Evolutionary conservation across 2,888 invertebrate genomes (phyloP), one percentile per base, ranked within the genome.

Genomic region (Rhodophaea formosa): DNA sequence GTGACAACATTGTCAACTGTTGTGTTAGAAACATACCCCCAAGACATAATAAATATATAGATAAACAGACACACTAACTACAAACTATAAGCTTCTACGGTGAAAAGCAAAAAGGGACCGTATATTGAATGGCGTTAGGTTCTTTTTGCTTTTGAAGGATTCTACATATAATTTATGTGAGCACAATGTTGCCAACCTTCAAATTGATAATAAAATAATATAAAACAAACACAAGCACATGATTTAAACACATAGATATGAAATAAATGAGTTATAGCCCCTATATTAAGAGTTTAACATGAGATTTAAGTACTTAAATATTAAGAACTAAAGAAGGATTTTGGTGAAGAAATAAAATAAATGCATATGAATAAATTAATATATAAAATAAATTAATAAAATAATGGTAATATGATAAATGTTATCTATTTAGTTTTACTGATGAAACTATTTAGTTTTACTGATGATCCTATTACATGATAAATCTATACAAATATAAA

Each of bases 161-260:
- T 68, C 72, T 69, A 80, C 80, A 77, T 74, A 75, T 66, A 64
- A 75, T 51, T 51, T 51, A 51, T 79, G 87, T 89, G 90, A 91
- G 89, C 90, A 89, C 90, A 91, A 90, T 91, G 91, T 91, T 91
- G 91, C 91, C 91, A 91, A 90, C 89, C 91, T 79, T 88, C 90
- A 85, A 90, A 90, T 90, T 91, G 90, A 91, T 90, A 90, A 90
- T 89, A 89, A 88, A 85, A 83, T 72, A 71, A 68, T 59, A 67
- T 62, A 84, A 80, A 83, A 87, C 86, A 88, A 86, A 87, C 88
- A 89, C 86, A 90, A 88, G 88, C 90, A 90, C 84, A 86, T 74
- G 68, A 72, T 74, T 76, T 75, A 74, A 77, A 75, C 75, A 67
- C 57, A 62, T 61, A 63, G 59, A 58, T 57, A 53, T 32, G 58